Conservation (phyloP, 2,888 invertebrate species). For the Caradrina clavipalpis region DNA sequence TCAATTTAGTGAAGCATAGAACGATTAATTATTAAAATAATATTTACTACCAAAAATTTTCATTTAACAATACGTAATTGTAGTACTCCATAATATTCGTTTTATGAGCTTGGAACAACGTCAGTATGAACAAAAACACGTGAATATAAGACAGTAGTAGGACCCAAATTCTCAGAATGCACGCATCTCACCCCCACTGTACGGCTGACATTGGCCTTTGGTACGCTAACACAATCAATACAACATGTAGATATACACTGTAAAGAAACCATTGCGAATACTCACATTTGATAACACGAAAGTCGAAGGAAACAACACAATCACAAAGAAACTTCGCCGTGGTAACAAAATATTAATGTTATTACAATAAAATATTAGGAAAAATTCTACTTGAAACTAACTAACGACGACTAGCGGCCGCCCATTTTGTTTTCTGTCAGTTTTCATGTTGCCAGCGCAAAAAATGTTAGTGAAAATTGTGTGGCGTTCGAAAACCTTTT, state of each 20-base stretch:
- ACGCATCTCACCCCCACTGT: conserved; percentile 61
- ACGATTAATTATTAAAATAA: neutral
- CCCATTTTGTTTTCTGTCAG: conserved; percentile 82
- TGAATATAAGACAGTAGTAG: conserved; percentile 13
- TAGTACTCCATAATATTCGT: neutral
- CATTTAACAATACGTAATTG: neutral
- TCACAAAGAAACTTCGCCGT: conserved; percentile 68
- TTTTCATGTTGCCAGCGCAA: conserved; percentile 56
- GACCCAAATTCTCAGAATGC: conserved; percentile 54
- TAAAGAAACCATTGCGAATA: conserved; percentile 69
- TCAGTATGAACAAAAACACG: conserved; percentile 1
- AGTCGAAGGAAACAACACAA: conserved; percentile 72
- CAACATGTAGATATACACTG: conserved; percentile 68
- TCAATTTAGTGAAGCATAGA: neutral
- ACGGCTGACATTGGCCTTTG: conserved; percentile 87
- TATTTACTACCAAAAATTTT: neutral
- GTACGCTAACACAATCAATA: conserved; percentile 83
- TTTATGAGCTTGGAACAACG: neutral
- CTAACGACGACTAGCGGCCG: conserved; percentile 72
- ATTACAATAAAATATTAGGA: conserved; percentile 72
- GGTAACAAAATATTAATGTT: conserved; percentile 62
- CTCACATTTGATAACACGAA: conserved; percentile 77
- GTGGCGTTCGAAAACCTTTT: conserved; percentile 40
- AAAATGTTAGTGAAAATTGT: conserved; percentile 35
- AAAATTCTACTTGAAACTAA: conserved; percentile 72